phyloP scores from a whole-genome alignment of 2,888 invertebrate species.

The Agrenia bidenticulata region DNA sequence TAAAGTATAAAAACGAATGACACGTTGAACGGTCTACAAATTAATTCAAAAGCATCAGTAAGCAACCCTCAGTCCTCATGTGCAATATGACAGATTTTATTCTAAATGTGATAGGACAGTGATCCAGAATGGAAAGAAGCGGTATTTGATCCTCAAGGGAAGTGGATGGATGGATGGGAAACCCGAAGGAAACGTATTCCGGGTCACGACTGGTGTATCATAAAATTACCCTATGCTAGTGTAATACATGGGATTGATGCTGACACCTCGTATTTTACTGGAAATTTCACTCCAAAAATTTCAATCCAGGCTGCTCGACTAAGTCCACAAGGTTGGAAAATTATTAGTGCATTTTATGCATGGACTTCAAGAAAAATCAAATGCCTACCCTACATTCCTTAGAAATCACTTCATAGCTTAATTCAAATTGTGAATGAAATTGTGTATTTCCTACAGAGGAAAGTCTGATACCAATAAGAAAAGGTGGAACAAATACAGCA shows the following conservation, averaged over 20 bases:
- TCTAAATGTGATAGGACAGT: constrained; percentile 55
- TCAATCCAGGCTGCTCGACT: constrained; percentile 65
- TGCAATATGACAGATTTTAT: no score
- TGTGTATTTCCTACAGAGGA: constrained; percentile 54
- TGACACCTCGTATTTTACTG: constrained; percentile 67
- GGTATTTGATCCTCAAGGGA: constrained; percentile 65
- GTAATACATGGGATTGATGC: constrained; percentile 57
- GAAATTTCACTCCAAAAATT: constrained; percentile 65
- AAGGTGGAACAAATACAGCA: constrained; percentile 52
- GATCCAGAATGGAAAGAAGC: constrained; percentile 63
- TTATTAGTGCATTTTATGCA: no score
- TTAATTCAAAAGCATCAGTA: no score
- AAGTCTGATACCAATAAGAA: constrained; percentile 59
- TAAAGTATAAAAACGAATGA: no score
- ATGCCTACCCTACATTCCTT: no score
- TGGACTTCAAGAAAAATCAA: no score
- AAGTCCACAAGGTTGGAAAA: constrained; percentile 59
- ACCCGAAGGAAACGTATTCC: constrained; percentile 64
- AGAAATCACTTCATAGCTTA: no score
- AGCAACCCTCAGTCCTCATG: no score
- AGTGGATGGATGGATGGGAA: constrained; percentile 73
- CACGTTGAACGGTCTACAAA: no score
- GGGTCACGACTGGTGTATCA: constrained; percentile 67
- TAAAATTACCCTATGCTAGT: constrained; percentile 61
- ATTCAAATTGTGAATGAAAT: no score